A percentile compares a stretch with the other conserved stretches of the same genome.
Conservation (phyloP, 2,113 vertebrate species). For the Acanthochromis polyacanthus region DNA sequence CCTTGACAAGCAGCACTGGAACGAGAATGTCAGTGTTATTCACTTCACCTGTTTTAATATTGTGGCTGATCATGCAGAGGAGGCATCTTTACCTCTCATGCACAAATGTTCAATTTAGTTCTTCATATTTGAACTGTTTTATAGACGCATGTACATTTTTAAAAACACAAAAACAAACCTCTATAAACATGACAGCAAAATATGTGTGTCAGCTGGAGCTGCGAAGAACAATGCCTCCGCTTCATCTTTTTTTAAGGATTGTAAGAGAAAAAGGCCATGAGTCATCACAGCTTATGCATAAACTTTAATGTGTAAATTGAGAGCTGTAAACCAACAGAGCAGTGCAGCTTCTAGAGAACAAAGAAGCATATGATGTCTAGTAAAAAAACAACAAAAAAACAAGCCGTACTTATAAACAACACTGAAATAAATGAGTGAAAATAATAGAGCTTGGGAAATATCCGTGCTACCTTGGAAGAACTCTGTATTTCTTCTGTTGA, state of each 20-base stretch:
- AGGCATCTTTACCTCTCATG: no score
- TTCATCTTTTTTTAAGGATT: background rate
- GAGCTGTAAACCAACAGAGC: background rate
- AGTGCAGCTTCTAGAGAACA: background rate
- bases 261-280: background rate
- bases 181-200: background rate
- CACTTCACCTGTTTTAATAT: no score
- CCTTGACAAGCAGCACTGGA: no score
- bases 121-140: background rate
- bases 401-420: background rate
- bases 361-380: background rate
- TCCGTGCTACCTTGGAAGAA: constrained; percentile 3
- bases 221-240: background rate
- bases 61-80: no score
- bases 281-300: background rate
- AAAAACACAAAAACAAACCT: no score
- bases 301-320: background rate
- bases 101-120: background rate
- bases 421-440: background rate
- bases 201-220: background rate
- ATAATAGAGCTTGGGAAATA: background rate
- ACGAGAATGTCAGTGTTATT: no score
- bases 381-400: background rate
- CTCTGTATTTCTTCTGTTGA: constrained; percentile 10
- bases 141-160: no score